Percentiles rank a stretch among this genome's conserved stretches.
phyloP scores from a whole-genome alignment of 1,140 invertebrate species.

The Aphelinus atriplicis region DNA sequence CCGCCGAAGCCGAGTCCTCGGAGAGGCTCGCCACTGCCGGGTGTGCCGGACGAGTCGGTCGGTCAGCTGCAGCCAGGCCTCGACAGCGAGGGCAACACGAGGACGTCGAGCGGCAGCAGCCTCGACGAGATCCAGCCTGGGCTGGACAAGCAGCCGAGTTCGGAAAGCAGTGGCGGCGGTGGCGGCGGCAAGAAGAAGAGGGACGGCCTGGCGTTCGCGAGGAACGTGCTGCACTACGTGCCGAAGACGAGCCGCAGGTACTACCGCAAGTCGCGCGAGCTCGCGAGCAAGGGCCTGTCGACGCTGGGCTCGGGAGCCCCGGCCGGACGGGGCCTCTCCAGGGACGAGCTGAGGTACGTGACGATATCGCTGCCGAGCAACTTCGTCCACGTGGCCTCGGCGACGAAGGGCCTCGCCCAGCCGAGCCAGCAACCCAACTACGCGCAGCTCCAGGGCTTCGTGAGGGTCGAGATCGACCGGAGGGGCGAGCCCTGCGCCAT shows the following conservation, averaged over 20 bases:
- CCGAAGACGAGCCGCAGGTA: slow-evolving; percentile 47
- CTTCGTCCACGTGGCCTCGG: slow-evolving; percentile 60
- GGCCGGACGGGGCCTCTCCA: slow-evolving; percentile 30
- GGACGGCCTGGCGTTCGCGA: slow-evolving; percentile 48
- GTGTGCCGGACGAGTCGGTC: background rate
- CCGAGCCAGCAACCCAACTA: slow-evolving; percentile 2
- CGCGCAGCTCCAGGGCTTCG: too few relatives aligned
- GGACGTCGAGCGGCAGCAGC: background rate
- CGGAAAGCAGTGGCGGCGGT: background rate
- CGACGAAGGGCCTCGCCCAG: slow-evolving; percentile 49
- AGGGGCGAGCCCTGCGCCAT: background rate
- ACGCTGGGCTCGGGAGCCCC: slow-evolving; percentile 32
- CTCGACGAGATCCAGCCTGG: too few relatives aligned
- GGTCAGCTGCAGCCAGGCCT: background rate
- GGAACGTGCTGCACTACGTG: slow-evolving; percentile 53
- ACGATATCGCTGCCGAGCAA: slow-evolving; percentile 57
- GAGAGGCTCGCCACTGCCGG: background rate
- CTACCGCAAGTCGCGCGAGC: slow-evolving; percentile 30
- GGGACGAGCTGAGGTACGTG: slow-evolving; percentile 47
- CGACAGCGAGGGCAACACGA: slow-evolving; percentile 5
- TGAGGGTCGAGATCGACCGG: background rate
- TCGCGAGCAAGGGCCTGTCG: slow-evolving; percentile 38
- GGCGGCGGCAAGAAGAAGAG: slow-evolving; percentile 45
- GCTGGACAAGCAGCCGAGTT: background rate
- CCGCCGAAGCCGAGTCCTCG: slow-evolving; percentile 14